Conservation (phyloP, 2,888 invertebrate genomes). For the Scelioninae gen. 2 region DNA sequence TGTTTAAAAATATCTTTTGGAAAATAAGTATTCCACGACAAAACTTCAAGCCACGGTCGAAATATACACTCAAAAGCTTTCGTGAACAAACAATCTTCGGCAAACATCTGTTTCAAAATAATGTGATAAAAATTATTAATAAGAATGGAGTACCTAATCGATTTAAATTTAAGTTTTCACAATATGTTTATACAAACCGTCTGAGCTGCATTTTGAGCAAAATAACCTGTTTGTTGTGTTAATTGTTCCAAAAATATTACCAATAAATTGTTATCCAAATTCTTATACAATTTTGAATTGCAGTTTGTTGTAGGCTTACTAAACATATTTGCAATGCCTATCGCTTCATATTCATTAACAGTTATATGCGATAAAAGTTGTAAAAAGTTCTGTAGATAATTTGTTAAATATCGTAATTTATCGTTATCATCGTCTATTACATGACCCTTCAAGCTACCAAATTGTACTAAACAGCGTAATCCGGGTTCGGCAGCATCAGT, state of each 20-base stretch:
- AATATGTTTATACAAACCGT: constrained; percentile 75
- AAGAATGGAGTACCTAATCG: neutral
- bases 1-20: constrained; percentile 73
- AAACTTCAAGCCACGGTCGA: constrained; percentile 81
- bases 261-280: constrained; percentile 76
- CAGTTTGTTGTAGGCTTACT: constrained; percentile 80
- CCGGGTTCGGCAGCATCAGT: constrained; percentile 86
- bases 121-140: constrained; percentile 3
- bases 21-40: constrained; percentile 75
- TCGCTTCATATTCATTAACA: constrained; percentile 81
- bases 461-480: constrained; percentile 87
- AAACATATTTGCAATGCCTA: constrained; percentile 82
- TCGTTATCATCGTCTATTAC: constrained; percentile 76
- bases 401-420: constrained; percentile 78
- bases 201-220: constrained; percentile 80
- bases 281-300: no score
- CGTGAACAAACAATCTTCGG: constrained; percentile 78
- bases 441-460: constrained; percentile 82
- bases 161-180: neutral
- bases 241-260: constrained; percentile 79
- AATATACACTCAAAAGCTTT: constrained; percentile 84
- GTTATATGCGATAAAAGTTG: constrained; percentile 79
- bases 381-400: constrained; percentile 79
- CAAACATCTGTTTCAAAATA: constrained; percentile 70
- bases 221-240: constrained; percentile 80